Base-by-base conservation (phyloP, 2,797 vertebrate species). In the Corythornis leucogaster region DNA sequence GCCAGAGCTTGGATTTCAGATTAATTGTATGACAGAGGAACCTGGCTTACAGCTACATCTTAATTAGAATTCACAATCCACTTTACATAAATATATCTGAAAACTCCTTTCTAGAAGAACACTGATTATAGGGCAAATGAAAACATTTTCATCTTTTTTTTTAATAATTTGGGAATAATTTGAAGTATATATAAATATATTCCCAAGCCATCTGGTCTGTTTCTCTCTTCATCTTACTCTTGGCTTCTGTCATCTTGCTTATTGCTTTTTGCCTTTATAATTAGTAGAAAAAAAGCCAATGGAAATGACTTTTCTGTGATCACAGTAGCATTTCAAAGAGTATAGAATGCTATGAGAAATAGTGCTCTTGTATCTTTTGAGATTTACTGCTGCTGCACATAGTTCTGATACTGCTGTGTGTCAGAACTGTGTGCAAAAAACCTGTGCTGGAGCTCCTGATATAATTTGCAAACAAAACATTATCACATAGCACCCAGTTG, bases 51-150 rank as follows among this genome's bases (percentile, higher is more conserved):
- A 95, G 73, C 79, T 85, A 1, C 76, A 90, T 78, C 79, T 96
- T 93, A 90, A 94, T 94, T 93, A 92, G 75, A 94, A 90, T 92
- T 90, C 31, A 53, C 51, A 83, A 85, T 90, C 69, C 17, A 83
- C 58, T 85, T 94, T 78, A 48, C 35, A 62, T 70, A 75, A 85
- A 93, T 76, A 76, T 69, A 45, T 43, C 43, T 67, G 31, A 55
- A 80, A 85, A 78, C 18, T 68, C 24, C 33, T 61, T 74, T 35
- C 15, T 53, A 16, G 55, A 85, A 69, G 42, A 80, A 19, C 7
- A 9, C n/a, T 76, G 51, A 90, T 94, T 78, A 83, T 53, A 87
- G 69, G 62, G 66, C 59, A 90, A 87, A 73, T 11, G 16, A 77
- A 89, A 90, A 80, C 35, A 75, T 94, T 94, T 71, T 85, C 30